phyloP scores from a whole-genome alignment of 1,140 invertebrate species.

The Mactra quadrangularis region DNA sequence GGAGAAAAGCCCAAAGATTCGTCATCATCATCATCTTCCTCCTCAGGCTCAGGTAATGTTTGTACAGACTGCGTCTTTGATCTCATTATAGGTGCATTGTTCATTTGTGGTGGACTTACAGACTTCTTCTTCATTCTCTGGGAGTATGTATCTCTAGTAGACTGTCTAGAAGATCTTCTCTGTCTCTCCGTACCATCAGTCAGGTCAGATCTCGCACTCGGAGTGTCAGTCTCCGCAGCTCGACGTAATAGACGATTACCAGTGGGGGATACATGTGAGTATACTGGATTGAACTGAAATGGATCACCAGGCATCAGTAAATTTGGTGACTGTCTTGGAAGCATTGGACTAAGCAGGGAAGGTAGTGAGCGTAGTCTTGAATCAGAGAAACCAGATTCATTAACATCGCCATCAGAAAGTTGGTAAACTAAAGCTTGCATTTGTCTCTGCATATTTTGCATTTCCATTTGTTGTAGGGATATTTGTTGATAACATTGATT shows the following conservation, averaged over 20 bases:
- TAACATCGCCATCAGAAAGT: slow-evolving; percentile 8
- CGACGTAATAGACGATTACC: slow-evolving; percentile 14
- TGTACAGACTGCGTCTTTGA: slow-evolving; percentile 1
- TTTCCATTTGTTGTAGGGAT: slow-evolving; percentile 78
- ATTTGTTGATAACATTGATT: slow-evolving; percentile 81
- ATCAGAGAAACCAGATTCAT: slow-evolving; percentile 39
- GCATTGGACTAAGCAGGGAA: slow-evolving; percentile 40
- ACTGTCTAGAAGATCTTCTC: slow-evolving; percentile 6
- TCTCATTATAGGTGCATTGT: not conserved
- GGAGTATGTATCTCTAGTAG: slow-evolving; percentile 21
- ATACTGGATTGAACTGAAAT: slow-evolving; percentile 43
- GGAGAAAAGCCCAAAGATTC: not conserved
- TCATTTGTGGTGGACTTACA: slow-evolving; percentile 24
- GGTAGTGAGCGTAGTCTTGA: slow-evolving; percentile 11
- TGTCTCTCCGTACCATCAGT: slow-evolving; percentile 30
- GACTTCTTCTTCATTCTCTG: slow-evolving; percentile 56
- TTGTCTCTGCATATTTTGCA: slow-evolving; percentile 74
- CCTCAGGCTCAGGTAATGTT: slow-evolving; percentile 2
- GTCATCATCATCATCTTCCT: slow-evolving; percentile 25
- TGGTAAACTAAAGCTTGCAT: slow-evolving; percentile 60
- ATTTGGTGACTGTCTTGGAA: slow-evolving; percentile 45
- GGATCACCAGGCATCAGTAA: slow-evolving; percentile 24
- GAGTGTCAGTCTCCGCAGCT: slow-evolving; percentile 26
- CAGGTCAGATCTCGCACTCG: slow-evolving; percentile 14
- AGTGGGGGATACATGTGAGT: slow-evolving; percentile 23